Evolutionary conservation across 2,888 invertebrate genomes (phyloP).

Genomic region (Drosophila infuscata): DNA sequence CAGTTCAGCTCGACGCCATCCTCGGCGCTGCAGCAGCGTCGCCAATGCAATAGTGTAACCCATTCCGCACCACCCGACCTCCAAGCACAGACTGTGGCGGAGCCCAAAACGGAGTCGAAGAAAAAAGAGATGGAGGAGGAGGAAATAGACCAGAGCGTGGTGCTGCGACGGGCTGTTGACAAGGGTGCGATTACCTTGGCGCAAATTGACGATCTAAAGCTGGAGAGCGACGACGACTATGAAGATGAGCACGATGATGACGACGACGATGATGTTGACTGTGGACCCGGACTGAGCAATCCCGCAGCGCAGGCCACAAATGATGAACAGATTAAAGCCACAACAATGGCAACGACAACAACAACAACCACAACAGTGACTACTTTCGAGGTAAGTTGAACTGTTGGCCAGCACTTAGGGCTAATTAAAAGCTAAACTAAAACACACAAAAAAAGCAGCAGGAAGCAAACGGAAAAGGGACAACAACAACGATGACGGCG

Average conservation of each 20-base stretch:
- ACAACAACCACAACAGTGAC: conserved; percentile 18
- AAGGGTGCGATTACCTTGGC: conserved; percentile 74
- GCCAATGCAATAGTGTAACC: conserved; percentile 55
- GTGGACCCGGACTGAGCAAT: conserved; percentile 68
- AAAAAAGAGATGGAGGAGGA: not conserved
- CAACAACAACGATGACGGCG: not conserved
- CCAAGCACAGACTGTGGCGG: conserved; percentile 35
- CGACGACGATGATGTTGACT: conserved; percentile 27
- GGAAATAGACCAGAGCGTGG: conserved; percentile 59
- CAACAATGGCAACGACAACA: conserved; percentile 26
- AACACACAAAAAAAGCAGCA: conserved; percentile 59
- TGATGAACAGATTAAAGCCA: conserved; percentile 68
- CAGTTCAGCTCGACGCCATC: conserved; percentile 79
- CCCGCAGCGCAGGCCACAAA: conserved; percentile 68
- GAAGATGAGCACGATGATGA: conserved; percentile 28
- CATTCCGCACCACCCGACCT: conserved; percentile 70
- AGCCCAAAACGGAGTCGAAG: conserved; percentile 2
- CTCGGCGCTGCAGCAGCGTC: conserved; percentile 64
- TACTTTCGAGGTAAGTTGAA: conserved; percentile 75
- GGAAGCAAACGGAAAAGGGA: conserved; percentile 42
- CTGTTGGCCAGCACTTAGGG: conserved; percentile 63
- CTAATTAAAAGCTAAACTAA: conserved; percentile 71
- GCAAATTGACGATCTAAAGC: conserved; percentile 71
- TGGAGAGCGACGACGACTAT: conserved; percentile 50
- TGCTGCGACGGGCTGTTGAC: conserved; percentile 59